Conservation (phyloP, 2,888 invertebrate species). For the Hydraecia micacea region DNA sequence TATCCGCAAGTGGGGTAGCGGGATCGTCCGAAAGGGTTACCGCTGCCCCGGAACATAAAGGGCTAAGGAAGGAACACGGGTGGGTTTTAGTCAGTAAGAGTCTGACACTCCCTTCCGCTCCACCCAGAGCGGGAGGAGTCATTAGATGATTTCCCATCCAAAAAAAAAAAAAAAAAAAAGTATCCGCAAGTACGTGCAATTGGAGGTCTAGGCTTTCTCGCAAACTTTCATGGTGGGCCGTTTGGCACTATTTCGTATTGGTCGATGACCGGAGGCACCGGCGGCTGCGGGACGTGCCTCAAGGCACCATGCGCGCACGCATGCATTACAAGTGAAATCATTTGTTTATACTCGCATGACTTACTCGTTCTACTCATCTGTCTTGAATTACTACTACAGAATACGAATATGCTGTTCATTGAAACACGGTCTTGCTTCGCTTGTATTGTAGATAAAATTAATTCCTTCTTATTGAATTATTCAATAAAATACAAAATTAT, state of each 20-base stretch:
- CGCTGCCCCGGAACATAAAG: no score
- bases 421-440: conserved; percentile 28
- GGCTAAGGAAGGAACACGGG: no score
- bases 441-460: conserved; percentile 16
- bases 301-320: conserved; percentile 57
- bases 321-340: conserved; percentile 62
- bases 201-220: conserved; percentile 49
- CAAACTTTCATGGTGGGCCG: conserved; percentile 66
- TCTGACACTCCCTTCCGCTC: no score
- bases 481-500: conserved; percentile 27
- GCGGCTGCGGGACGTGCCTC: conserved; percentile 54
- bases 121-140: no score
- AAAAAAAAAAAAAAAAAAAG: no score
- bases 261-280: conserved; percentile 72
- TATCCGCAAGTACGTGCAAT: conserved; percentile 10
- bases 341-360: conserved; percentile 60
- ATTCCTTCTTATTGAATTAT: conserved; percentile 19
- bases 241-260: conserved; percentile 72
- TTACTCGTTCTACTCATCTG: conserved; percentile 57
- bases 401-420: conserved; percentile 42
- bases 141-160: no score
- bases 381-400: conserved; percentile 41
- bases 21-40: no score
- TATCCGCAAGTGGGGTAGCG: conserved; percentile 7
- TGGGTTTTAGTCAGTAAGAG: no score